Evolutionary conservation across 1,140 invertebrate species (phyloP).

Genomic region (Zaprionus ornatus): DNA sequence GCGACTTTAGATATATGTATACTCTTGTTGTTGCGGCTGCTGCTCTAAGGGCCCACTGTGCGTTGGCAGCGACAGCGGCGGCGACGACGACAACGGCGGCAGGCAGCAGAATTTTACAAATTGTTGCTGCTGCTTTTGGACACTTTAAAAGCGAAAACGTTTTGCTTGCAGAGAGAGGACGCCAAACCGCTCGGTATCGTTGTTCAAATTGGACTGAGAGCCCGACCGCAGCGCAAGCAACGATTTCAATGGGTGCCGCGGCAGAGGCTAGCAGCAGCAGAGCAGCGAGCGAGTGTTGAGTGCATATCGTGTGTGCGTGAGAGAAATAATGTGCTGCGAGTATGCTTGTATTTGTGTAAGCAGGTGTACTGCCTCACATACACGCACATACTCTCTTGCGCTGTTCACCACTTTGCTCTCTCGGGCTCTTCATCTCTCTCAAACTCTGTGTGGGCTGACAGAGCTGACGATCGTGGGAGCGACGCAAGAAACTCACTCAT

Average conservation of each 20-base stretch:
- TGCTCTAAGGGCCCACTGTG: constrained; percentile 51
- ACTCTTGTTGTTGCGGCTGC: constrained; percentile 29
- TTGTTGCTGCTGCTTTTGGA: constrained; percentile 52
- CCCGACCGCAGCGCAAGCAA: constrained; percentile 42
- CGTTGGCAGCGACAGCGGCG: constrained; percentile 46
- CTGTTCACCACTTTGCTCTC: not conserved
- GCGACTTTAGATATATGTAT: constrained; percentile 29
- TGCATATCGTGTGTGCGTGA: not conserved
- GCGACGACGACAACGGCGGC: constrained; percentile 24
- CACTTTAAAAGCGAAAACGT: constrained; percentile 46
- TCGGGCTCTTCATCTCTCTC: not conserved
- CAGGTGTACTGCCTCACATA: not conserved
- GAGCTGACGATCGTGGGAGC: not conserved
- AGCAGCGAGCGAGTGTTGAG: not conserved
- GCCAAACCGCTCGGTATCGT: constrained; percentile 81
- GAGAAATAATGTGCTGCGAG: constrained; percentile 4
- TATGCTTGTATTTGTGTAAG: not conserved
- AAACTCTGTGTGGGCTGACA: not conserved
- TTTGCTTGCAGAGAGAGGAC: constrained; percentile 60
- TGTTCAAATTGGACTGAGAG: constrained; percentile 79
- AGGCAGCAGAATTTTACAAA: constrained; percentile 66
- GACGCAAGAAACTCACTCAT: constrained; percentile 1
- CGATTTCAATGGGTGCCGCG: constrained; percentile 37
- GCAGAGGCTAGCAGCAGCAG: too few relatives aligned
- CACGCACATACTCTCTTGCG: not conserved